These are phyloP conservation scores for Tethea ocularis DNA, from an alignment of 2,888 invertebrate genomes.

Conservation along the genomic window DNA sequence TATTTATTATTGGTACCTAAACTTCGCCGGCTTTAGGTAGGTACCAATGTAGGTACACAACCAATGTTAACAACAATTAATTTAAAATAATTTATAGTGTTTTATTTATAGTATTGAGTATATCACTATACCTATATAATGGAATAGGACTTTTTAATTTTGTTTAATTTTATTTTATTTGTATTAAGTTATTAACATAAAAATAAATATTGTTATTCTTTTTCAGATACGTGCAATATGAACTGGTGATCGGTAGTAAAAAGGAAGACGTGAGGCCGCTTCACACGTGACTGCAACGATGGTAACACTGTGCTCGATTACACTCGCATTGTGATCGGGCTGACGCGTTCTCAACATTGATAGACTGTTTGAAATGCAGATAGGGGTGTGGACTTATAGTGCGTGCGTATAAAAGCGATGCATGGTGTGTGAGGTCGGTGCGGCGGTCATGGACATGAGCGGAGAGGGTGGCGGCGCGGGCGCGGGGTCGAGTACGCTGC, in stretches of 20 bases:
- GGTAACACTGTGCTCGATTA: constrained; percentile 53
- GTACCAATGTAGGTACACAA: no score
- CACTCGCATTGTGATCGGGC: constrained; percentile 46
- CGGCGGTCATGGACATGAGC: constrained; percentile 81
- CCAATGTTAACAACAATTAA: no score
- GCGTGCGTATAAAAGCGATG: constrained; percentile 79
- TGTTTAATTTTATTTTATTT: no score
- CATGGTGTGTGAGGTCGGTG: constrained; percentile 81
- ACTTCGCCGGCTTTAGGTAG: no score
- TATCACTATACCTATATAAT: no score
- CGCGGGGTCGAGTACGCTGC: constrained; percentile 71
- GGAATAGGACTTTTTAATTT: no score
- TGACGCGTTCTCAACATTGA: constrained; percentile 30
- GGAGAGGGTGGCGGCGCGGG: constrained; percentile 74
- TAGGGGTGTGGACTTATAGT: constrained; percentile 75
- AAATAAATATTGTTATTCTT: constrained; percentile 1
- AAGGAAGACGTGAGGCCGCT: constrained; percentile 35
- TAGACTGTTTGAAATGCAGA: constrained; percentile 71
- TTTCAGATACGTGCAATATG: constrained; percentile 57
- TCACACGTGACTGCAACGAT: constrained; percentile 32
- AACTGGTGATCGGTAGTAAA: constrained; percentile 41
- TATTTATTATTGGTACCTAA: neutral
- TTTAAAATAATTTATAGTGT: no score
- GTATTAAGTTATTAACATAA: constrained; percentile 1
- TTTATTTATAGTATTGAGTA: no score